Percentiles rank a stretch among this genome's conserved stretches.
Conservation (phyloP, 2,888 invertebrate species). For the Coecobrya sp. region DNA sequence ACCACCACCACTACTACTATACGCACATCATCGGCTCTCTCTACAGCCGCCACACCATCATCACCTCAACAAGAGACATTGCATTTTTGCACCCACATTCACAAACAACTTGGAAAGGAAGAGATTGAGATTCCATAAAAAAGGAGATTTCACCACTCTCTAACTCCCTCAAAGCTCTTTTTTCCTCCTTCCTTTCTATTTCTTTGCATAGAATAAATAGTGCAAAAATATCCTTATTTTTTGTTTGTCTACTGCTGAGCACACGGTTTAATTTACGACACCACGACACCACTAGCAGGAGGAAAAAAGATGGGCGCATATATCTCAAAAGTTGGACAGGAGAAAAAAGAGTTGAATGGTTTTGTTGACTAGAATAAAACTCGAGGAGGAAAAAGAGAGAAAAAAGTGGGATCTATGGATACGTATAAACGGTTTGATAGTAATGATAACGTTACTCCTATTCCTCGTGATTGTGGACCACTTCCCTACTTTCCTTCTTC, state of each 20-base stretch:
- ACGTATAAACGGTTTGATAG: conserved; percentile 19
- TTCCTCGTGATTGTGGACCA: conserved; percentile 35
- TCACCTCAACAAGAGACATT: conserved; percentile 53
- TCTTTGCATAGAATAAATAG: conserved; percentile 46
- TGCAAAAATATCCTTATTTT: conserved; percentile 50
- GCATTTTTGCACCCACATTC: conserved; percentile 52
- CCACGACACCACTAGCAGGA: not conserved
- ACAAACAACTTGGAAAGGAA: conserved; percentile 43
- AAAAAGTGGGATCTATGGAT: not conserved
- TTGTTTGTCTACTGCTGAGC: conserved; percentile 56
- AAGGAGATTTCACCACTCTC: conserved; percentile 16
- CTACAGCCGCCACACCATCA: conserved; percentile 15
- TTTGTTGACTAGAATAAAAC: conserved; percentile 43
- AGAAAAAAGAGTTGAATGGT: conserved; percentile 48
- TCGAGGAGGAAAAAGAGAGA: conserved; percentile 10
- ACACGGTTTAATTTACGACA: conserved; percentile 77
- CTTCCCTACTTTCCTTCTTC: conserved; percentile 58
- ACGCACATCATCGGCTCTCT: conserved; percentile 26
- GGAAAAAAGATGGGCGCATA: conserved; percentile 55
- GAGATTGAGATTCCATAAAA: conserved; percentile 62
- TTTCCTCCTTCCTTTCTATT: not conserved
- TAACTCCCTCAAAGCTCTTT: conserved; percentile 10
- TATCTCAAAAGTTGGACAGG: conserved; percentile 76
- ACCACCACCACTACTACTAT: not conserved
- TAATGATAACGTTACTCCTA: not conserved